Base-by-base conservation (phyloP, 2,888 invertebrate species). In the Neoscelio sp. region DNA sequence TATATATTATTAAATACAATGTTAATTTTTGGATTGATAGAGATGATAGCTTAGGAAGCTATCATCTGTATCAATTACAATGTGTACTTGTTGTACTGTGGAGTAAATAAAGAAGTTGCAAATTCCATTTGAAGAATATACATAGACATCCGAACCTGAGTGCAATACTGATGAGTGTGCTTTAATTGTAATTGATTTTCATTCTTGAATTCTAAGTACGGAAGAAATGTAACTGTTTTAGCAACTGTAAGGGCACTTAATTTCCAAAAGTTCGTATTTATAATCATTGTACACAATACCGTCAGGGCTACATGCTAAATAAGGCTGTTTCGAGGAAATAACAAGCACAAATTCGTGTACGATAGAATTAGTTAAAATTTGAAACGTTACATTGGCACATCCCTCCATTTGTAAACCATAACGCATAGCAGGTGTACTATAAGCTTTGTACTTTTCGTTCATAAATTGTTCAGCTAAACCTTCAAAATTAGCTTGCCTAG, bases 191-290 rank as follows among this genome's bases (percentile, higher is more conserved):
- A 2, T 38, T 68, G 44, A 35, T 38, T 17, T 8, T 23, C 15
- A n/a, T 20, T 10, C n/a, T 54, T 18, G 13, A 64, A 64, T 8
- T 35, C 0, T 4, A 64, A n/a, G n/a, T 64, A 48, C 0, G 15
- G 15, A 5, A 64, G 18, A 23, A 33, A 35, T 6, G 12, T 15
- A 6, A 20, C 20, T 15, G 40, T 80, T 33, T 42, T 67, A 23
- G 18, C 77, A 78, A 28, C 44, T 60, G 44, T 10, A 56, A 17
- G 80, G 77, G 40, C 77, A 74, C 26, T 77, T 77, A n/a, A 67
- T 74, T 76, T 77, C 80, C 3, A 78, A 20, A 12, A 74, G 56
- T 48, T 78, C 50, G 23, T 40, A 54, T 26, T 46, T 10, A 10
- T 62, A 2, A 12, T 38, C 10, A n/a, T n/a, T 46, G 10, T n/a